Percentiles rank a stretch among this genome's conserved stretches.
These are phyloP conservation scores for Romanogobio albipinnatus DNA, from an alignment of 2,113 vertebrate genomes.

Conservation along the genomic window DNA sequence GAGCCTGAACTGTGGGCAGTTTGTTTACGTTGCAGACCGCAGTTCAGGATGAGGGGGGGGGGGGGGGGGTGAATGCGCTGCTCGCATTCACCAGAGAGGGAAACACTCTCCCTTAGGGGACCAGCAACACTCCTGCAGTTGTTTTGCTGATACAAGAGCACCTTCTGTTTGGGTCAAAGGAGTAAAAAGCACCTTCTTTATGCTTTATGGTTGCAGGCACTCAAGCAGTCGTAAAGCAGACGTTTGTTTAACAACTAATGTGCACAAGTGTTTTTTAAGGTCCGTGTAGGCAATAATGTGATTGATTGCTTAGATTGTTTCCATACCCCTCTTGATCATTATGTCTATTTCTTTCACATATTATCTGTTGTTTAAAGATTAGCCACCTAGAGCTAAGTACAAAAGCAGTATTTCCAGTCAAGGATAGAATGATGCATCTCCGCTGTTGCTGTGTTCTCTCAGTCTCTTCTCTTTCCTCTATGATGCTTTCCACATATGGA, in stretches of 20 bases:
- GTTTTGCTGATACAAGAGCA: constrained; percentile 72
- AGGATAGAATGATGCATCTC: neutral
- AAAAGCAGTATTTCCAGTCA: constrained; percentile 10
- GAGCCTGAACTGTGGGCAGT: neutral
- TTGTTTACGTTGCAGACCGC: constrained; percentile 73
- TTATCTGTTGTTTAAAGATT: neutral
- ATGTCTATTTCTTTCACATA: neutral
- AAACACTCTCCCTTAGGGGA: constrained; percentile 22
- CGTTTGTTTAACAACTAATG: constrained; percentile 41
- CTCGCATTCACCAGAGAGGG: neutral
- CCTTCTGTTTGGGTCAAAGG: constrained; percentile 53
- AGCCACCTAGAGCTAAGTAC: neutral
- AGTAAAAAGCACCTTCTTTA: constrained; percentile 51
- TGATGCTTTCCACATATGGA: constrained; percentile 51
- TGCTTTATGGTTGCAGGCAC: constrained; percentile 50
- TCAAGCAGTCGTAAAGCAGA: constrained; percentile 30
- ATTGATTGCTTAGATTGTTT: constrained; percentile 14
- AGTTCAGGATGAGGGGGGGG: constrained; percentile 40
- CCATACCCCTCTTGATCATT: neutral
- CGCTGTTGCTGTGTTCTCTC: neutral
- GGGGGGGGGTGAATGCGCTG: neutral
- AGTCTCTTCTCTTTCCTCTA: neutral
- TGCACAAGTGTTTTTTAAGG: constrained; percentile 34
- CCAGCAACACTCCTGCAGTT: constrained; percentile 72
- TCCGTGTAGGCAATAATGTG: neutral